These are phyloP conservation scores for Carterocephalus palaemon DNA, from an alignment of 2,888 invertebrate genomes.

Conservation along the genomic window DNA sequence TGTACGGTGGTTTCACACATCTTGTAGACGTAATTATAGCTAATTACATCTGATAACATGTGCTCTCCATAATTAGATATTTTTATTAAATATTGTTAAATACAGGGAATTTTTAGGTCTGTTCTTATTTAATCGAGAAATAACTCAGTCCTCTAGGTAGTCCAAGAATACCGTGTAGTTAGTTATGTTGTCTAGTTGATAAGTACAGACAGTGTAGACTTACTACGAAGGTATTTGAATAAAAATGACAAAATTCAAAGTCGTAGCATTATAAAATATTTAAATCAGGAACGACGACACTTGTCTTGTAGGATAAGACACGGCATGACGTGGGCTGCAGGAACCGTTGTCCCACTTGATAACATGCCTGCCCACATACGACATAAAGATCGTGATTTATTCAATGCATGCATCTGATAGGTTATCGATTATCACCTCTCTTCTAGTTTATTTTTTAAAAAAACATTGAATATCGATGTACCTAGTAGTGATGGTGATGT, in stretches of 20 bases:
- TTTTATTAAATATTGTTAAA: no score
- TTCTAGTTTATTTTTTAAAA: no score
- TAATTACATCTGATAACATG: no score
- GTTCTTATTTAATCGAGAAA: no score
- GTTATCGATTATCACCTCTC: background rate
- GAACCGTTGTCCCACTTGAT: constrained; percentile 21
- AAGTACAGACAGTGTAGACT: background rate
- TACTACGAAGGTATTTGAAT: background rate
- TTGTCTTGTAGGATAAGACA: constrained; percentile 29
- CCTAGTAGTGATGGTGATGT: no score
- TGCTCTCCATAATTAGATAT: no score
- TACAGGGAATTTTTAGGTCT: no score
- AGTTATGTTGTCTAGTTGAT: background rate
- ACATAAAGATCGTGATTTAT: constrained; percentile 3
- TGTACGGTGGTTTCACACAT: no score
- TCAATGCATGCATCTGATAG: constrained; percentile 4
- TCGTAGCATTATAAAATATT: constrained; percentile 24
- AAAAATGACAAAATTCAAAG: no score
- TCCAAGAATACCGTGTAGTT: background rate
- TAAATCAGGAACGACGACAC: constrained; percentile 33
- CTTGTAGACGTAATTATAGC: no score
- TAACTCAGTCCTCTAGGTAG: no score
- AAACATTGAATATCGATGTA: no score
- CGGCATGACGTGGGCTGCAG: constrained; percentile 29
- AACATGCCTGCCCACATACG: constrained; percentile 13